A percentile compares a stretch with the other conserved stretches of the same genome.
phyloP scores from a whole-genome alignment of 2,888 invertebrate genomes.

The Salticus scenicus region DNA sequence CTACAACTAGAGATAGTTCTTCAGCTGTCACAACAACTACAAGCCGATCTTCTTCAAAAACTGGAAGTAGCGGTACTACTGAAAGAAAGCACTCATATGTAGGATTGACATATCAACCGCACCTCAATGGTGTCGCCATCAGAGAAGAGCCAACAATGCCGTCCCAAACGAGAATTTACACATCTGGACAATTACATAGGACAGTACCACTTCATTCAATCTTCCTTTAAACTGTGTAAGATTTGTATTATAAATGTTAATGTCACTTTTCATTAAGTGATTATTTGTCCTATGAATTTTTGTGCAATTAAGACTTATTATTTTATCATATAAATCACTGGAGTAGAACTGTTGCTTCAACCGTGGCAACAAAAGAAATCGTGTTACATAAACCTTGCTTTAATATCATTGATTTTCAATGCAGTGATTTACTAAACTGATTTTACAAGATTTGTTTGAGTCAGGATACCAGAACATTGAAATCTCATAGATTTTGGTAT shows the following conservation, averaged over 20 bases:
- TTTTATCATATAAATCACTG: neutral
- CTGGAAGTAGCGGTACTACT: constrained; percentile 22
- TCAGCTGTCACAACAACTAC: constrained; percentile 54
- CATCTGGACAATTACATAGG: constrained; percentile 61
- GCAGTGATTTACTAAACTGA: too few species aligned
- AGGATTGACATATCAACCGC: constrained; percentile 61
- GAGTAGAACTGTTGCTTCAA: neutral
- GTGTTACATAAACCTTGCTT: too few species aligned
- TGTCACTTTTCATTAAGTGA: constrained; percentile 24
- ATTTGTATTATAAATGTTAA: constrained; percentile 19
- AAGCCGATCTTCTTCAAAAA: constrained; percentile 46
- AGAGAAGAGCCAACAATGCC: constrained; percentile 56
- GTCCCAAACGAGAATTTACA: constrained; percentile 61
- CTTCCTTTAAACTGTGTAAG: constrained; percentile 35
- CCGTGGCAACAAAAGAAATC: too few species aligned
- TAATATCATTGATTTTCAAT: too few species aligned
- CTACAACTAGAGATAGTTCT: constrained; percentile 48
- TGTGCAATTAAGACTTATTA: constrained; percentile 4
- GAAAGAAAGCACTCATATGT: constrained; percentile 62
- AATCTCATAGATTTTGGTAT: too few species aligned
- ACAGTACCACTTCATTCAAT: constrained; percentile 65
- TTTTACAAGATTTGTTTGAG: too few species aligned
- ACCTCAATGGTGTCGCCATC: constrained; percentile 28
- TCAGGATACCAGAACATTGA: too few species aligned
- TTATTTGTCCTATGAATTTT: neutral